Conservation (phyloP, 2,888 invertebrate genomes). For the Sialis fuliginosa region DNA sequence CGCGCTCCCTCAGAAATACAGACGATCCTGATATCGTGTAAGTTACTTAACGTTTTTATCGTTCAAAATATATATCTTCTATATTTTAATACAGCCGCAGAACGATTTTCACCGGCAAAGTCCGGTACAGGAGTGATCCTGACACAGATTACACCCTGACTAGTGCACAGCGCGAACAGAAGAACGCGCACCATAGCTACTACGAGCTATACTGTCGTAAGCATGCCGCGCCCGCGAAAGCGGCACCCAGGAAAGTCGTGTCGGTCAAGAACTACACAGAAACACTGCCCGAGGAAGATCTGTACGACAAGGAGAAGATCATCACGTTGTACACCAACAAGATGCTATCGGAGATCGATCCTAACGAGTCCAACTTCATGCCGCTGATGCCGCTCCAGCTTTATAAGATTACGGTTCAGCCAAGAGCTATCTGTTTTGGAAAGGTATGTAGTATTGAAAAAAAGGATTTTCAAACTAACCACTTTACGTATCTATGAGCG, state of each 20-base stretch:
- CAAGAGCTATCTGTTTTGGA: slow-evolving; percentile 15
- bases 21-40: too few species aligned
- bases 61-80: too few species aligned
- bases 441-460: slow-evolving; percentile 16
- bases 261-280: slow-evolving; percentile 3
- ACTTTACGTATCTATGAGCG: too few species aligned
- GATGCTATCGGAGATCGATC: neutral
- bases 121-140: slow-evolving; percentile 12
- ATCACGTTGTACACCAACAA: too few species aligned
- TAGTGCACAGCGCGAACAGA: slow-evolving; percentile 10
- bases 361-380: slow-evolving; percentile 12
- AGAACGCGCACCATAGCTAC: slow-evolving; percentile 5
- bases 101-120: slow-evolving; percentile 19
- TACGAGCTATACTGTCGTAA: neutral
- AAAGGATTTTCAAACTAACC: too few species aligned
- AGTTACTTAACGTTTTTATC: too few species aligned
- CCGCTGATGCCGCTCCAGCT: slow-evolving; percentile 24
- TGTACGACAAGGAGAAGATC: slow-evolving; percentile 6
- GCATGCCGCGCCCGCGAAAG: too few species aligned
- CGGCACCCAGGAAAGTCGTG: too few species aligned
- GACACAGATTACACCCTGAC: slow-evolving; percentile 14
- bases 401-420: slow-evolving; percentile 22
- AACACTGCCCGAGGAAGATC: slow-evolving; percentile 12
- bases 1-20: too few species aligned
- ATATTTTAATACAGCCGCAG: too few species aligned